Percentiles rank a stretch among this genome's conserved stretches.
Evolutionary conservation across 2,797 vertebrate species (phyloP).

Genomic region (Setipinna tenuifilis): DNA sequence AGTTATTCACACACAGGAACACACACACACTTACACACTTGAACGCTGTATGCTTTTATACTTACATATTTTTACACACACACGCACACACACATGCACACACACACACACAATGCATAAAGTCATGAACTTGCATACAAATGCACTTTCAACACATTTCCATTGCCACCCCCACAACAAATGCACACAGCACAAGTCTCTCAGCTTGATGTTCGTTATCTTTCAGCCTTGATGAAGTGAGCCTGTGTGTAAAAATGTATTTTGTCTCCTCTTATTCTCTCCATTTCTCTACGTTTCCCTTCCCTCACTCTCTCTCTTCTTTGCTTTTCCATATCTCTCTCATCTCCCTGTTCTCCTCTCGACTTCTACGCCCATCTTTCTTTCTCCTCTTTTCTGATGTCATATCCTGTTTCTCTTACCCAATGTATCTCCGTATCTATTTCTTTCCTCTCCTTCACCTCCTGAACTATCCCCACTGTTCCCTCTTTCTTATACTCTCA

Average conservation of each 20-base stretch:
- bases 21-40: background rate
- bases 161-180: background rate
- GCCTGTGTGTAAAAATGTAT: background rate
- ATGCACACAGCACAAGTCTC: background rate
- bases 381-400: no score
- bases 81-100: background rate
- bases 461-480: no score
- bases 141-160: background rate
- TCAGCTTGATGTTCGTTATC: background rate
- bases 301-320: background rate
- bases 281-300: no score
- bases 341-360: no score
- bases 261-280: no score
- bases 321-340: no score
- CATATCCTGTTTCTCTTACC: no score
- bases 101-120: background rate
- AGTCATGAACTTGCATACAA: background rate
- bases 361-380: no score
- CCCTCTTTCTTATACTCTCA: background rate
- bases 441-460: no score
- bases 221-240: background rate
- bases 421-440: no score
- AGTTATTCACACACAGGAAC: background rate
- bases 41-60: background rate
- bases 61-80: background rate